Conservation (phyloP, 2,888 invertebrate species). For the Phortica okadai region DNA sequence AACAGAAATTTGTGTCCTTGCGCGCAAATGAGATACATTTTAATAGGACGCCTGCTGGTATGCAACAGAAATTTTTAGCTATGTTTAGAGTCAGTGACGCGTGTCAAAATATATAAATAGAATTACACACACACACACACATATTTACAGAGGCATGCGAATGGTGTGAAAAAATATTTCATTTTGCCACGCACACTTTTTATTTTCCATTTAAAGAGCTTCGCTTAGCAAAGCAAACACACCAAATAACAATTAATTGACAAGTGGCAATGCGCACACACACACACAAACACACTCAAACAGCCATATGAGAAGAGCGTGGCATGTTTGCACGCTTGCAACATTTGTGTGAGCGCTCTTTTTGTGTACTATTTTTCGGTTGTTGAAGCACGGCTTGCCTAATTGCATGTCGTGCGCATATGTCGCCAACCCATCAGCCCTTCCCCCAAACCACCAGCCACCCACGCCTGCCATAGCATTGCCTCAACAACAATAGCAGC, state of each 20-base stretch:
- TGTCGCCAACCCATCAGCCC: neutral
- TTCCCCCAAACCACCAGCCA: neutral
- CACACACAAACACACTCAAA: neutral
- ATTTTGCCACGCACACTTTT: neutral
- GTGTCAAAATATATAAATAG: neutral
- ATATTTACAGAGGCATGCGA: conserved; percentile 19
- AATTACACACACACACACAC: conserved; percentile 22
- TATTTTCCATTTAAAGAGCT: neutral
- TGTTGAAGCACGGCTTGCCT: neutral
- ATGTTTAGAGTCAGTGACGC: neutral
- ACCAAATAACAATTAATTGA: neutral
- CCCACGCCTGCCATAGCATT: neutral
- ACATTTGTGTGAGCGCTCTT: neutral
- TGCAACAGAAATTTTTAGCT: conserved; percentile 11
- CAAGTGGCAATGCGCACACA: neutral
- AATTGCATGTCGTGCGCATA: conserved; percentile 20
- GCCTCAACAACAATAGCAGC: neutral
- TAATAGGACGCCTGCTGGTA: conserved; percentile 15
- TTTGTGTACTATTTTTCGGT: neutral
- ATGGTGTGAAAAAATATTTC: neutral
- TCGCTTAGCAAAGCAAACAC: neutral
- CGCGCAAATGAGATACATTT: neutral
- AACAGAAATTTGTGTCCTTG: neutral
- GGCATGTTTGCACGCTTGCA: neutral
- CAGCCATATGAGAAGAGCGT: too few relatives aligned